Base-by-base conservation (phyloP, 2,888 invertebrate species). In the Tillus elongatus region DNA sequence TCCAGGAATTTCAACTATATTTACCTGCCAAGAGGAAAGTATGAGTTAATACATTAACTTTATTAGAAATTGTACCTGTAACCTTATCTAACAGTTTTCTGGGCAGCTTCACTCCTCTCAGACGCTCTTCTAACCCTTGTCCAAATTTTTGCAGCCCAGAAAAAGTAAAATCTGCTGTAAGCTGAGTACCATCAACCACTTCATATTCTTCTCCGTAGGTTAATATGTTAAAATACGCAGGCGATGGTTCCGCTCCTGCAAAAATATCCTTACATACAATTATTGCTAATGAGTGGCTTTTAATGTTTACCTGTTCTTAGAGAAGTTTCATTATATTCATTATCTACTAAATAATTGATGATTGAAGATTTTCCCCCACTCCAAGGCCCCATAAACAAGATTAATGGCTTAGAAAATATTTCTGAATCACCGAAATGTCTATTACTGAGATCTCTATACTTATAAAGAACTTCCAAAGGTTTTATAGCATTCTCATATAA, bases 381-480 rank as follows among this genome's bases (percentile, higher is more conserved):
- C 89, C 92, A 93, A 26, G 93, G 92, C 28, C 95, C 95, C 85
- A 93, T 88, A 57, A 93, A 89, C 3, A 95, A 72, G 35, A 93
- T 77, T 57, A 93, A 69, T 2, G 95, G 93, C 58, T 92, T 93
- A 2, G 91, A 89, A 64, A 90, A 90, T 57, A 93, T 90, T 73
- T 95, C 92, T 2, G 90, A 85, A 68, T 93, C 93, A 57, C 89
- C 86, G 57, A 90, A 89, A 66, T 87, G 89, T 47, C 90, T 75
- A 62, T 90, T 90, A 61, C 91, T 91, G 39, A 93, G 72, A 63
- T 92, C 91, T 53, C 88, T 77, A 60, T 91, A 93, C 62, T 89
- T 91, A 66, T 90, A 95, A 15, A 88, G 66, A n/a, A 74, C 77
- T 71, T 93, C 93, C 54, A 93, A 68, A 1, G 92, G 92, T 63